Conservation (phyloP, 2,888 invertebrate species). For the Andricus curvator region DNA sequence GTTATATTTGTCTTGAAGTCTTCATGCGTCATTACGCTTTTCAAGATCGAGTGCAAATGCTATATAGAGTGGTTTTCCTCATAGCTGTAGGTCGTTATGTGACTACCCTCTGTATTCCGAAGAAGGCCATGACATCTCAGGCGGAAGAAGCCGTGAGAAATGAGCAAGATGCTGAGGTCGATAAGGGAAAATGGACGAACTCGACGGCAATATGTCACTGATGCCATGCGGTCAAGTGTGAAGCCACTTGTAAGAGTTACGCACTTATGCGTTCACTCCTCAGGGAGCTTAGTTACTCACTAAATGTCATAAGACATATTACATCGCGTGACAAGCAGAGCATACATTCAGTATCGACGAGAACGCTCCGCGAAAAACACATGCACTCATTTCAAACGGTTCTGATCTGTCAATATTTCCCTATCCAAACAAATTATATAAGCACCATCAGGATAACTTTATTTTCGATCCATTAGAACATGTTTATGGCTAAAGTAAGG, state of each 20-base stretch:
- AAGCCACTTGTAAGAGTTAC: slow-evolving; percentile 46
- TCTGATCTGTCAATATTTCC: slow-evolving; percentile 11
- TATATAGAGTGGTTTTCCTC: background rate
- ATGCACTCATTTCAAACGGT: slow-evolving; percentile 42
- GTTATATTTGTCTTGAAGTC: background rate
- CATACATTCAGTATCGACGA: slow-evolving; percentile 63
- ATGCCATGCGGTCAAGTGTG: slow-evolving; percentile 49
- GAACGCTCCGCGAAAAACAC: slow-evolving; percentile 64
- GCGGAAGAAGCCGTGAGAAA: slow-evolving; percentile 29
- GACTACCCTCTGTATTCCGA: slow-evolving; percentile 25
- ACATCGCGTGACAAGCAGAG: slow-evolving; percentile 60
- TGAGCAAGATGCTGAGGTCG: slow-evolving; percentile 27
- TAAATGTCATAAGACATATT: slow-evolving; percentile 50
- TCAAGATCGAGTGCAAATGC: slow-evolving; percentile 35
- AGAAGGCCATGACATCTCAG: slow-evolving; percentile 26
- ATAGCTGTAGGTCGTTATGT: slow-evolving; percentile 3
- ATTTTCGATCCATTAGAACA: background rate
- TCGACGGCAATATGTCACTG: slow-evolving; percentile 32
- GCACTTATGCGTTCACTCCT: slow-evolving; percentile 26
- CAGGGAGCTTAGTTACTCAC: slow-evolving; percentile 35
- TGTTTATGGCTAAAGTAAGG: background rate
- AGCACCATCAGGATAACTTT: background rate
- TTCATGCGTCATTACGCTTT: slow-evolving; percentile 34
- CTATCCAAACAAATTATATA: background rate
- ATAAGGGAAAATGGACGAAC: slow-evolving; percentile 23